Evolutionary conservation across 64 coral and sea anemone genomes (phyloP).

Genomic region (Pachyseris speciosa): DNA sequence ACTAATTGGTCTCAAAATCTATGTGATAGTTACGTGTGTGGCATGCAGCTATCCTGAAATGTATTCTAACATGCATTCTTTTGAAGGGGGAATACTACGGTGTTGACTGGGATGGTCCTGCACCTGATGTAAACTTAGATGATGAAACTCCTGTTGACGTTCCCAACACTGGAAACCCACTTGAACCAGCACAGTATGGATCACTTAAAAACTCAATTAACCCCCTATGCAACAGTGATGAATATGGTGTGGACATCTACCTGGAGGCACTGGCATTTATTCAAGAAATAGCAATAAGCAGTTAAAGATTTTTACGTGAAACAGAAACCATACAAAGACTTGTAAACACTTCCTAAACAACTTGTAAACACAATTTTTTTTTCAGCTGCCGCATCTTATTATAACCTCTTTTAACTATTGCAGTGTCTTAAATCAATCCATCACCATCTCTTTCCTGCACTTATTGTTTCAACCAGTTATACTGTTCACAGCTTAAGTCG

Average conservation of each 20-base stretch:
- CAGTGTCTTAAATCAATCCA: no score
- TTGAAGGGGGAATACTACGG: not conserved
- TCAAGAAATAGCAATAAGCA: not conserved
- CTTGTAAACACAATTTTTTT: no score
- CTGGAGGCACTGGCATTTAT: not conserved
- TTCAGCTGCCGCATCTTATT: no score
- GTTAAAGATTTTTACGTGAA: not conserved
- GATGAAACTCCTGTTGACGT: constrained; percentile 21
- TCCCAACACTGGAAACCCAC: constrained; percentile 11
- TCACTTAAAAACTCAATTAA: constrained; percentile 21
- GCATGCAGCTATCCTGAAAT: not conserved
- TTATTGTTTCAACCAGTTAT: no score
- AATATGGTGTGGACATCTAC: not conserved
- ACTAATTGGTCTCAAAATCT: not conserved
- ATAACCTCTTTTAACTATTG: no score
- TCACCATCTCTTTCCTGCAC: no score
- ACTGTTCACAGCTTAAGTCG: no score
- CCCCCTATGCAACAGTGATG: constrained; percentile 5
- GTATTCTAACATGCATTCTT: not conserved
- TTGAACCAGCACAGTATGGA: constrained; percentile 12
- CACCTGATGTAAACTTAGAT: not conserved
- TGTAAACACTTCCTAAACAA: no score
- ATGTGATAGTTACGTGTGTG: not conserved
- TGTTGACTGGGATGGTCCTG: not conserved
- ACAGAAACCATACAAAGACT: no score